Percentiles rank a stretch among this genome's conserved stretches.
Evolutionary conservation across 1,140 invertebrate species (phyloP).

Genomic region (Bombus breviceps): DNA sequence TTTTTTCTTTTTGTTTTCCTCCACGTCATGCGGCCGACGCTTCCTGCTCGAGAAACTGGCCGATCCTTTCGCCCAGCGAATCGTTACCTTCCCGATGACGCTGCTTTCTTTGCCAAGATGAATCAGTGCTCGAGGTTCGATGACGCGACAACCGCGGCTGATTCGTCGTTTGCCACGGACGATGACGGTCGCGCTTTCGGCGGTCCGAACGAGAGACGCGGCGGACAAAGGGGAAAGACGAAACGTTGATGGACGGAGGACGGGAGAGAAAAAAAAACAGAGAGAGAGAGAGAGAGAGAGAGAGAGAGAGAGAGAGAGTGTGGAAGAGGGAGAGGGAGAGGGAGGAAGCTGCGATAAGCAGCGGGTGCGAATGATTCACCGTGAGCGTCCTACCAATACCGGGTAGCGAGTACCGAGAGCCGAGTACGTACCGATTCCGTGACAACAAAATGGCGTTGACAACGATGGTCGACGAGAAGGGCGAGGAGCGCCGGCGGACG

Average conservation of each 20-base stretch:
- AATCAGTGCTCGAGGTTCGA: slow-evolving; percentile 41
- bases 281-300: not conserved
- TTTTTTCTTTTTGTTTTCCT: not conserved
- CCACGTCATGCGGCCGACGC: no score
- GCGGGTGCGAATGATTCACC: slow-evolving; percentile 52
- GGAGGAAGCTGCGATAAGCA: not conserved
- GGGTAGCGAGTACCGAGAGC: not conserved
- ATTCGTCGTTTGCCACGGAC: not conserved
- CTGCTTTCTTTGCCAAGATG: slow-evolving; percentile 57
- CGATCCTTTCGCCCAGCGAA: not conserved
- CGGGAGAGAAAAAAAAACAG: no score
- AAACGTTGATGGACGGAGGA: not conserved
- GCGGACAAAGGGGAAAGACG: no score
- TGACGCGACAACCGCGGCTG: slow-evolving; percentile 27
- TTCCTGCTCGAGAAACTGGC: no score
- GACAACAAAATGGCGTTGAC: slow-evolving; percentile 46
- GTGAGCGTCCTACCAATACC: slow-evolving; percentile 12
- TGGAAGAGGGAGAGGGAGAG: not conserved
- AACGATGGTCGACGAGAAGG: slow-evolving; percentile 54
- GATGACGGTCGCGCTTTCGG: not conserved
- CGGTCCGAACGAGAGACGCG: not conserved
- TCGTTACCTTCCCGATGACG: not conserved
- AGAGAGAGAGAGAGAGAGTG: not conserved
- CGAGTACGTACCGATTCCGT: slow-evolving; percentile 4
- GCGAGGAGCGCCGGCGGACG: slow-evolving; percentile 7